Evolutionary conservation across 2,113 vertebrate genomes (phyloP).

Genomic region (Tragelaphus buxtoni): DNA sequence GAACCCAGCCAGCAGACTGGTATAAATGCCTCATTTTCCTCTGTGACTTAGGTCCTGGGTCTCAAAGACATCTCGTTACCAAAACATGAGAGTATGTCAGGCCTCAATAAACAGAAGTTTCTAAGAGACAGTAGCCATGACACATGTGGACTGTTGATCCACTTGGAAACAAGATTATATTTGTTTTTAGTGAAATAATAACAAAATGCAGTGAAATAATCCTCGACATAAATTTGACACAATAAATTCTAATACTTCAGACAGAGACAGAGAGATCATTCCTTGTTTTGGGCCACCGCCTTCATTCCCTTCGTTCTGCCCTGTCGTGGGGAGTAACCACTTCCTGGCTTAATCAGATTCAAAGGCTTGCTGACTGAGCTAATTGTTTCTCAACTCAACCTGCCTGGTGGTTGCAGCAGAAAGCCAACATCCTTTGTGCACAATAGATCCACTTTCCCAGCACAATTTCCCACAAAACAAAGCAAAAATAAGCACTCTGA

Average conservation of each 20-base stretch:
- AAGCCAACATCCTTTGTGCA: conserved; percentile 50
- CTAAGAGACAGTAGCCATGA: conserved; percentile 81
- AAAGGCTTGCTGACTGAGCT: conserved; percentile 56
- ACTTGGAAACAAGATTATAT: conserved; percentile 62
- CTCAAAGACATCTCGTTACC: conserved; percentile 63
- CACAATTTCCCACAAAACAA: conserved; percentile 60
- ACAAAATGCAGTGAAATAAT: background rate
- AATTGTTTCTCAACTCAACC: conserved; percentile 48
- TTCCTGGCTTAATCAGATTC: conserved; percentile 48
- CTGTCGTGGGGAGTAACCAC: conserved; percentile 39
- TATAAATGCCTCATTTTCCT: conserved; percentile 48
- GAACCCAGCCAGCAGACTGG: conserved; percentile 53
- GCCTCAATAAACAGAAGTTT: conserved; percentile 77
- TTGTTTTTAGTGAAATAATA: conserved; percentile 37
- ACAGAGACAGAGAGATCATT: background rate
- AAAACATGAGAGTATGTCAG: background rate
- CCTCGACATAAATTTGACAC: background rate
- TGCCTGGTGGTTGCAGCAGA: background rate
- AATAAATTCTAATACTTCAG: background rate
- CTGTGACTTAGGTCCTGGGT: conserved; percentile 26
- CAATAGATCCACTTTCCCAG: conserved; percentile 50
- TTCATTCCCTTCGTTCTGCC: conserved; percentile 14
- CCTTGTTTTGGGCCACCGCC: background rate
- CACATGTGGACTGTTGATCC: conserved; percentile 71
- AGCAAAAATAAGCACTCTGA: conserved; percentile 43